Evolutionary conservation across 2,797 vertebrate genomes (phyloP), one percentile per base, ranked within the genome.

Genomic region (Rhynchonycteris naso): DNA sequence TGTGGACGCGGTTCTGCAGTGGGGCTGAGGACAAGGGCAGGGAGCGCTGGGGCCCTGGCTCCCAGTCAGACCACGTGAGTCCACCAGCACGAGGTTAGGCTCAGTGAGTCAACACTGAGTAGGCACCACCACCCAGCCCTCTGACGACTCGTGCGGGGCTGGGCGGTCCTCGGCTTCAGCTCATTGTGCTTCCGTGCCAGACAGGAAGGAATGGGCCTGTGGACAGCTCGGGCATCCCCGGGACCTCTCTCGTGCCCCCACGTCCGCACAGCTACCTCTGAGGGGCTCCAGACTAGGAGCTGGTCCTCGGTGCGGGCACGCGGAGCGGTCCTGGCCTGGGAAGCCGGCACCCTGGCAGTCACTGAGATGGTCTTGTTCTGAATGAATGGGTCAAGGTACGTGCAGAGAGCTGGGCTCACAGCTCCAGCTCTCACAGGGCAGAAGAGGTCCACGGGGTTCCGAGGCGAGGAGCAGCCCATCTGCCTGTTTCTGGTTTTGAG

Each of bases 91-190:
- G 61, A 61, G 61, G 75, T 12, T 2, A 28, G n/a, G 43, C 22
- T 69, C n/a, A 80, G 3, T 22, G 43, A 84, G 35, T 5, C 8
- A 13, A 71, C 72, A 47, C 28, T 33, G 28, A 33, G 52, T 6
- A 38, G 56, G 63, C 19, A 1, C 21, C 0, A 0, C 54, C 22
- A 0, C 71, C 28, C 11, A 15, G 28, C 52, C 74, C 30, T 19
- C 43, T n/a, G 15, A 28, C 2, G 3, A 18, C 33, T 15, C 43
- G 33, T 16, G 72, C 19, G 1, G 3, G 19, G 43, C 8, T 7
- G 4, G 43, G 43, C 43, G 43, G 43, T 7, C 43, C 43, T 43
- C 5, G 8, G 43, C 43, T 43, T 43, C 43, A 43, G 5, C 43
- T 43, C 43, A 7, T 43, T 7, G 5, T 43, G 43, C 43, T 43